Conservation (phyloP, 2,888 invertebrate species). For the Epinotia brunnichana region DNA sequence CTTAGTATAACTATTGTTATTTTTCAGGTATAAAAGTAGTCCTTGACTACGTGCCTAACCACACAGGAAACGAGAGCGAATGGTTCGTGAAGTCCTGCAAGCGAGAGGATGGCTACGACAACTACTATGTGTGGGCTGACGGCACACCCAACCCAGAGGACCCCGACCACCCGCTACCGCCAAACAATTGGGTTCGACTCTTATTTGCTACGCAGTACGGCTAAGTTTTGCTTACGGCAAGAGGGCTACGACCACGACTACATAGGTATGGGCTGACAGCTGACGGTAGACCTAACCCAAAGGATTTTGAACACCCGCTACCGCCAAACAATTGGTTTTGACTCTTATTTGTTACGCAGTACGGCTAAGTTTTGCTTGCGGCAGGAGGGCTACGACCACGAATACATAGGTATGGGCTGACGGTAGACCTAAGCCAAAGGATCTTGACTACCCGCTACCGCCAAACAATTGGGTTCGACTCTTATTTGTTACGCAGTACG, state of each 20-base stretch:
- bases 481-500: background rate
- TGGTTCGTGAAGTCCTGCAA: slow-evolving; percentile 91
- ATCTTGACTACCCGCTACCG: slow-evolving; percentile 72
- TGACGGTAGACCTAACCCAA: background rate
- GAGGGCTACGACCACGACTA: too few species aligned
- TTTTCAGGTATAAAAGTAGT: slow-evolving; percentile 79
- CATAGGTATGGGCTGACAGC: slow-evolving; percentile 41
- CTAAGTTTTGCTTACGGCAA: background rate
- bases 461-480: slow-evolving; percentile 89
- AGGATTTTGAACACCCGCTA: background rate
- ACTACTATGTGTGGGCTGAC: slow-evolving; percentile 88
- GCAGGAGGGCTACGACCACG: slow-evolving; percentile 84
- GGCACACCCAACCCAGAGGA: slow-evolving; percentile 63
- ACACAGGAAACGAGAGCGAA: slow-evolving; percentile 89
- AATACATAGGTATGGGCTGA: slow-evolving; percentile 89
- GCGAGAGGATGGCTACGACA: slow-evolving; percentile 81
- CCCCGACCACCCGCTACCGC: slow-evolving; percentile 77
- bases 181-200: slow-evolving; percentile 88
- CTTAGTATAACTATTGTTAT: background rate
- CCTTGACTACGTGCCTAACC: slow-evolving; percentile 88
- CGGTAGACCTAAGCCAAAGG: slow-evolving; percentile 62
- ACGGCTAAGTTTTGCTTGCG: slow-evolving; percentile 84
- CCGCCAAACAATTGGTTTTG: background rate
- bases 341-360: too few species aligned
- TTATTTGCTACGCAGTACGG: background rate